A percentile compares a stretch with the other conserved stretches of the same genome.
Conservation (phyloP, 2,888 invertebrate species). For the Stenchaetothrips biformis region DNA sequence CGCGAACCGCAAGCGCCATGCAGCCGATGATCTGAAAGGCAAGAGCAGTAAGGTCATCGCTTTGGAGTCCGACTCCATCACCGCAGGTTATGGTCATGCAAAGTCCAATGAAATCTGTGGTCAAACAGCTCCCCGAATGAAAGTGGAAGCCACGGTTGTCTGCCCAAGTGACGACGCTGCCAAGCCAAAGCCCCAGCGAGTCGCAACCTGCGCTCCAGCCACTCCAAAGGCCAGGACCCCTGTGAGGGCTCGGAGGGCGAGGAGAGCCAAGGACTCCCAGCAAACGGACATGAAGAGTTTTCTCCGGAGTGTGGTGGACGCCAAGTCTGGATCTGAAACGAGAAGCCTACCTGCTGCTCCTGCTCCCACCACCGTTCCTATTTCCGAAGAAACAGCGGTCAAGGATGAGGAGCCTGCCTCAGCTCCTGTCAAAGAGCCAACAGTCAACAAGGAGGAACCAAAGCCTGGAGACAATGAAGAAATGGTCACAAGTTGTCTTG, state of each 20-base stretch:
- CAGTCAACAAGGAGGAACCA: no score
- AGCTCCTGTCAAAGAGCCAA: no score
- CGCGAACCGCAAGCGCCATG: conserved; percentile 68
- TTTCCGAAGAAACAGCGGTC: no score
- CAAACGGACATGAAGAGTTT: background rate
- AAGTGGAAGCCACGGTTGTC: conserved; percentile 4
- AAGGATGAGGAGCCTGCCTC: no score
- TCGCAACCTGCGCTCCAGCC: background rate
- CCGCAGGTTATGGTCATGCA: background rate
- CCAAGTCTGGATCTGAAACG: background rate
- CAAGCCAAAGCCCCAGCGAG: background rate
- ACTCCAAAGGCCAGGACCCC: background rate
- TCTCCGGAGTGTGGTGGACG: background rate
- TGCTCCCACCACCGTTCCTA: no score
- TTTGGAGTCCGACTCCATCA: background rate
- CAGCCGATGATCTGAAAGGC: conserved; percentile 57
- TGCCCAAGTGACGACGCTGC: background rate
- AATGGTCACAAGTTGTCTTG: no score
- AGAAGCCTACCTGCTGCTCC: no score
- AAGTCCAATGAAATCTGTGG: background rate
- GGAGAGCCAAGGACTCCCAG: background rate
- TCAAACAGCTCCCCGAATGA: background rate
- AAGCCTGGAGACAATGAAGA: no score
- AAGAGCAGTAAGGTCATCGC: background rate
- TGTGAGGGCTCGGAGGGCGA: background rate